Conservation (phyloP, 2,888 invertebrate genomes). For the Eupithecia abbreviata region DNA sequence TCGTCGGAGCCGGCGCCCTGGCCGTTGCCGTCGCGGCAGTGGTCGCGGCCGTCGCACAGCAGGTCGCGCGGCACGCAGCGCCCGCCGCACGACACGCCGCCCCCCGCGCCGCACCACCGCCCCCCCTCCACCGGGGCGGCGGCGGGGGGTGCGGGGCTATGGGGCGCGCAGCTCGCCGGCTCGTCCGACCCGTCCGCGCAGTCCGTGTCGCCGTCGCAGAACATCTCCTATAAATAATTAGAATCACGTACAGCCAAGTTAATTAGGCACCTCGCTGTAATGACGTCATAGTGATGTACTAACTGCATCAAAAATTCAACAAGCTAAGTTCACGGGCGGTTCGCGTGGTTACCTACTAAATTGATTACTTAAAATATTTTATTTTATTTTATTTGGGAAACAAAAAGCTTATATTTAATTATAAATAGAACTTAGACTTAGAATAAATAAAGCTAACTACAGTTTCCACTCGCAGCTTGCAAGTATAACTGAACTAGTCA, state of each 20-base stretch:
- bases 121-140: slow-evolving; percentile 19
- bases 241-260: not conserved
- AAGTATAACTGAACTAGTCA: too few relatives aligned
- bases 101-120: slow-evolving; percentile 57
- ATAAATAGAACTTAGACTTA: too few relatives aligned
- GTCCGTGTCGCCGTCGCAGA: slow-evolving; percentile 87
- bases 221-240: slow-evolving; percentile 52
- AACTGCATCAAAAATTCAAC: too few relatives aligned
- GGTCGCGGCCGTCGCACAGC: slow-evolving; percentile 88
- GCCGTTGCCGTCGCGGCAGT: slow-evolving; percentile 87
- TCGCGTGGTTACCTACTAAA: too few relatives aligned
- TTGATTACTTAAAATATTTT: too few relatives aligned
- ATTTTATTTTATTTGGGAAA: too few relatives aligned
- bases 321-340: too few relatives aligned
- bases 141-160: slow-evolving; percentile 31
- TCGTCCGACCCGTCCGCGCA: slow-evolving; percentile 83
- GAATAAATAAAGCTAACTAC: too few relatives aligned
- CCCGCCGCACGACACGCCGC: slow-evolving; percentile 85
- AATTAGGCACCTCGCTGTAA: too few relatives aligned
- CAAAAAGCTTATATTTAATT: too few relatives aligned
- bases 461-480: too few relatives aligned
- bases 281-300: too few relatives aligned
- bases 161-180: slow-evolving; percentile 45
- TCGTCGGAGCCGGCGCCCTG: slow-evolving; percentile 85
- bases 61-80: slow-evolving; percentile 86